phyloP scores from a whole-genome alignment of 2,888 invertebrate species.

The Drosophila mayaguana region DNA sequence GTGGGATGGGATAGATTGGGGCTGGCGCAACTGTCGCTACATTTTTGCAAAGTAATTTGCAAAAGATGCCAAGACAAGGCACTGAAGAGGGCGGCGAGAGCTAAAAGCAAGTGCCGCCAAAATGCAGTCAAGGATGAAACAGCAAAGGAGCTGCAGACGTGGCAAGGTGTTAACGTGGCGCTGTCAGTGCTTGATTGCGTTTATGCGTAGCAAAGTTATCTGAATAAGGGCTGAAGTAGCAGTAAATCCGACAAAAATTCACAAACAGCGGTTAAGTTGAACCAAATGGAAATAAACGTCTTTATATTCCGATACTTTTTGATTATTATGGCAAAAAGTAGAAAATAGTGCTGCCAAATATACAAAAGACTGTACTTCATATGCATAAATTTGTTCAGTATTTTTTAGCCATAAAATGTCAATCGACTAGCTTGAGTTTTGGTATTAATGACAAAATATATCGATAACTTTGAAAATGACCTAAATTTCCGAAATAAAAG shows the following conservation, averaged over 20 bases:
- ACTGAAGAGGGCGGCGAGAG: conserved; percentile 31
- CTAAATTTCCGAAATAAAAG: neutral
- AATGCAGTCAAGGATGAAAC: conserved; percentile 77
- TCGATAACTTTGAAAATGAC: conserved; percentile 5
- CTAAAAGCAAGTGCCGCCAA: conserved; percentile 77
- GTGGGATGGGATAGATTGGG: too few relatives aligned
- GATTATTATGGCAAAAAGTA: neutral
- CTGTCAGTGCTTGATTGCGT: conserved; percentile 51
- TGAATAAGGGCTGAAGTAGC: conserved; percentile 6
- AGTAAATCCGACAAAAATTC: neutral
- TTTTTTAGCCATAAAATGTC: too few relatives aligned
- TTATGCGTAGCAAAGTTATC: conserved; percentile 49
- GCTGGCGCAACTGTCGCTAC: conserved; percentile 63
- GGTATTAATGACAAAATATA: neutral
- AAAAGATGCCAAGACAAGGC: conserved; percentile 65
- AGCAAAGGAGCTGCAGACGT: conserved; percentile 42
- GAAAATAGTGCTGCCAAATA: neutral
- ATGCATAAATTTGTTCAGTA: too few relatives aligned
- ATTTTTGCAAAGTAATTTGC: conserved; percentile 82
- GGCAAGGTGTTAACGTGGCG: conserved; percentile 73
- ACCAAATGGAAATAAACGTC: neutral
- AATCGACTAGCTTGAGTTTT: neutral
- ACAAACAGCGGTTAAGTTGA: neutral
- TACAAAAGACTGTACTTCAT: too few relatives aligned
- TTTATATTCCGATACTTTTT: too few relatives aligned